phyloP scores from a whole-genome alignment of 2,113 vertebrate species.

The Morone chrysops region DNA sequence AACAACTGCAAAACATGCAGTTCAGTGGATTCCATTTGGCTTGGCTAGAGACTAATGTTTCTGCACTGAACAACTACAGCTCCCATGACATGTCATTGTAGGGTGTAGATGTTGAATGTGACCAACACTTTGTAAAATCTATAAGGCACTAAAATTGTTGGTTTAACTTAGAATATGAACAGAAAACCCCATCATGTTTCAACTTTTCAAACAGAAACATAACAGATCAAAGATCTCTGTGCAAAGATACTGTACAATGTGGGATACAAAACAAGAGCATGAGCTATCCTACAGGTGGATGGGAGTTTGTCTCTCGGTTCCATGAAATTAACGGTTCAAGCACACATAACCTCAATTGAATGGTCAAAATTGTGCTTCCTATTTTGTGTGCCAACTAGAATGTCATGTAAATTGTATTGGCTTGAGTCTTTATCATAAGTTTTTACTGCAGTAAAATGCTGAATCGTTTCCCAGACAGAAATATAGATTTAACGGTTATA shows the following conservation, averaged over 20 bases:
- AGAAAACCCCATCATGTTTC: not conserved
- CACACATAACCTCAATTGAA: not conserved
- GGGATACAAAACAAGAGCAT: too few species aligned
- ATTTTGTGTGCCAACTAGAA: too few species aligned
- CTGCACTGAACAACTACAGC: not conserved
- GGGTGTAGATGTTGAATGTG: not conserved
- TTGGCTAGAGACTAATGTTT: not conserved
- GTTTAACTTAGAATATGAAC: not conserved
- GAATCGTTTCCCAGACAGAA: not conserved
- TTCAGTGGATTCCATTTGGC: not conserved
- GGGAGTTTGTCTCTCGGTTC: too few species aligned
- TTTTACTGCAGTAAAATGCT: not conserved
- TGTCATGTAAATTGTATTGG: too few species aligned
- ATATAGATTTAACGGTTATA: not conserved
- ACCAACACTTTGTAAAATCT: not conserved
- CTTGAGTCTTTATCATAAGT: not conserved
- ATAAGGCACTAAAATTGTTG: not conserved
- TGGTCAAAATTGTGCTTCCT: not conserved
- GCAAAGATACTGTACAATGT: too few species aligned
- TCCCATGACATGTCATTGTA: too few species aligned
- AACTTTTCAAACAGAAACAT: not conserved
- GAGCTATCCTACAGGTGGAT: too few species aligned
- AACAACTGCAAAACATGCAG: not conserved
- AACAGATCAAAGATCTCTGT: too few species aligned
- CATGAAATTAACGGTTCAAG: not conserved